These are phyloP conservation scores for Philaenus spumarius DNA, from an alignment of 1,140 invertebrate species.

Conservation along the genomic window DNA sequence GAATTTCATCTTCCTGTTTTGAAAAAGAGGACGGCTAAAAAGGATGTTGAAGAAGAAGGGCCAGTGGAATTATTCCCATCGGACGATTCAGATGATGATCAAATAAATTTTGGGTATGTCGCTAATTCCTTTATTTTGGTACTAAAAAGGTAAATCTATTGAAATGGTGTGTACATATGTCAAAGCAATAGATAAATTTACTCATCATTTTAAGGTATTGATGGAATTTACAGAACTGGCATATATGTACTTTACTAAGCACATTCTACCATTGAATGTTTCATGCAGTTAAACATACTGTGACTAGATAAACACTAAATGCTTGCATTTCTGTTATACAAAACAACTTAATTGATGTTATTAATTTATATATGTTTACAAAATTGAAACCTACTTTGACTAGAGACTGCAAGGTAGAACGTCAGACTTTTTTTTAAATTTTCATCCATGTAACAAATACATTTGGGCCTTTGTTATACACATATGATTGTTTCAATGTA, in stretches of 20 bases:
- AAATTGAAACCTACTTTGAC: too few relatives aligned
- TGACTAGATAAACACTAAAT: too few relatives aligned
- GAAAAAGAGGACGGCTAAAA: conserved; percentile 6
- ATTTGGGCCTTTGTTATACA: too few relatives aligned
- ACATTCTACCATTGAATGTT: too few relatives aligned
- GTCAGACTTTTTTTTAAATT: too few relatives aligned
- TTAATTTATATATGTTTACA: too few relatives aligned
- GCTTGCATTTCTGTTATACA: too few relatives aligned
- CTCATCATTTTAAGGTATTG: not conserved
- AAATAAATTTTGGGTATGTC: conserved; percentile 19
- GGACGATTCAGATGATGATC: conserved; percentile 25
- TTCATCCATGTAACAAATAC: too few relatives aligned
- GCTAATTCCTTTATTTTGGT: not conserved
- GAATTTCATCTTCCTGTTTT: conserved; percentile 19
- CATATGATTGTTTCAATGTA: too few relatives aligned
- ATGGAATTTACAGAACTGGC: not conserved
- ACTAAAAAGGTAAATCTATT: not conserved
- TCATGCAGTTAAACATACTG: not conserved
- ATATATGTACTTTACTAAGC: not conserved
- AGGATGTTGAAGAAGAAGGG: conserved; percentile 18
- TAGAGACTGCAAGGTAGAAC: too few relatives aligned
- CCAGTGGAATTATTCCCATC: conserved; percentile 28
- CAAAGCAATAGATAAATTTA: not conserved
- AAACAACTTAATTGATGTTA: too few relatives aligned
- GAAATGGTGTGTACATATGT: not conserved